phyloP scores from a whole-genome alignment of 2,888 invertebrate species.

The Drosophila kuntzei region DNA sequence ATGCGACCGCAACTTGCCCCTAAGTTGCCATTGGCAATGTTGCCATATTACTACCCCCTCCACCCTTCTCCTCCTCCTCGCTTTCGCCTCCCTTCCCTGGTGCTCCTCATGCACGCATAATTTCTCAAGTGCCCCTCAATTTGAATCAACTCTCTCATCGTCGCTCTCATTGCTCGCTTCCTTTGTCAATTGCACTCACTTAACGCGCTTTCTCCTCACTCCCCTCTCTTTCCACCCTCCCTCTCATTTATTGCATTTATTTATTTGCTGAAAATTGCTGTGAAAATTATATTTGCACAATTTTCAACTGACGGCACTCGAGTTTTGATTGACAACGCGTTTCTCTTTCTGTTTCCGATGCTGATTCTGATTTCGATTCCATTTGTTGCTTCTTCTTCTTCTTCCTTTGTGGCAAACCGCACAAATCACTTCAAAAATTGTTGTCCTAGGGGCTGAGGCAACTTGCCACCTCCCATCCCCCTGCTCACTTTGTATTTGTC shows the following conservation, averaged over 20 bases:
- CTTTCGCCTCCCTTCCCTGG: not conserved
- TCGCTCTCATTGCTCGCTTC: slow-evolving; percentile 67
- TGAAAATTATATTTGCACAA: slow-evolving; percentile 81
- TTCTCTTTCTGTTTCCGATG: slow-evolving; percentile 25
- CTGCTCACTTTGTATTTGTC: slow-evolving; percentile 35
- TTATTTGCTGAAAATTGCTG: slow-evolving; percentile 66
- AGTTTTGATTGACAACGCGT: slow-evolving; percentile 46
- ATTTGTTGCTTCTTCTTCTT: slow-evolving; percentile 11
- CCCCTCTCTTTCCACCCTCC: not conserved
- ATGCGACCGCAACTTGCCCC: slow-evolving; percentile 39
- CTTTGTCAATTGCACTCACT: slow-evolving; percentile 79
- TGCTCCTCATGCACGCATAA: slow-evolving; percentile 71
- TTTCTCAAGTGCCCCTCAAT: slow-evolving; percentile 67
- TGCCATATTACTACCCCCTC: not conserved
- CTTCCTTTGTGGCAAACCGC: slow-evolving; percentile 58
- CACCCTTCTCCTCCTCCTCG: not conserved
- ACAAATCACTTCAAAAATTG: slow-evolving; percentile 63
- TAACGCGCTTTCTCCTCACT: slow-evolving; percentile 50
- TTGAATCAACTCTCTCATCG: slow-evolving; percentile 43
- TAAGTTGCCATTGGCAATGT: slow-evolving; percentile 33
- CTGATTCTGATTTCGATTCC: slow-evolving; percentile 20
- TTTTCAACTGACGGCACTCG: slow-evolving; percentile 50
- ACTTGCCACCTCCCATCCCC: not conserved
- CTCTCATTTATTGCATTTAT: slow-evolving; percentile 60
- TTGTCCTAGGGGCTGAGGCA: slow-evolving; percentile 40